Conservation (phyloP, 2,113 vertebrate genomes). For the Antechinus stuartii region DNA sequence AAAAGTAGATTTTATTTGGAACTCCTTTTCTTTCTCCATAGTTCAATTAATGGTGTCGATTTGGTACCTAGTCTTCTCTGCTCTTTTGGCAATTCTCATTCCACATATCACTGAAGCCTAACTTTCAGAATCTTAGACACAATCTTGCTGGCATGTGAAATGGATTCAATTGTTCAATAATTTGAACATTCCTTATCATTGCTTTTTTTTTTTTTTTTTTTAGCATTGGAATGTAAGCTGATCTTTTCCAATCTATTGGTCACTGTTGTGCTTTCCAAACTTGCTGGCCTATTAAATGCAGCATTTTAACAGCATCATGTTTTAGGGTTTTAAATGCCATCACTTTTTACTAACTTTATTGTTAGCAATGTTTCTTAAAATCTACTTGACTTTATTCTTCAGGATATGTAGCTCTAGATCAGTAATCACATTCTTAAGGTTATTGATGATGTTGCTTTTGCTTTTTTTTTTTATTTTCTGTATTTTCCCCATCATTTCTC, state of each 20-base stretch:
- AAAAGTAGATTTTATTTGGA: neutral
- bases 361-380: neutral
- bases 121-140: neutral
- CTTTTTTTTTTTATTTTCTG: neutral
- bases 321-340: neutral
- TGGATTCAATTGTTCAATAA: neutral
- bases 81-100: neutral
- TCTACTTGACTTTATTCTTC: neutral
- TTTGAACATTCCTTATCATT: neutral
- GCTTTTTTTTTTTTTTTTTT: neutral
- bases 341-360: neutral
- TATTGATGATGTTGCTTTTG: neutral
- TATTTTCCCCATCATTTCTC: neutral
- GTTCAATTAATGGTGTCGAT: neutral
- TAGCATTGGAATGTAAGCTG: neutral
- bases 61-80: neutral
- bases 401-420: neutral
- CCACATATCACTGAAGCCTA: neutral
- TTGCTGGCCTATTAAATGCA: neutral
- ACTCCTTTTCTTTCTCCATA: neutral
- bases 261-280: neutral
- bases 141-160: neutral
- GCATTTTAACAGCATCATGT: neutral
- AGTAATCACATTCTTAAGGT: neutral
- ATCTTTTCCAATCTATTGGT: neutral